Evolutionary conservation across 2,797 vertebrate genomes (phyloP), one percentile per base, ranked within the genome.

Genomic region (Falco rusticolus): DNA sequence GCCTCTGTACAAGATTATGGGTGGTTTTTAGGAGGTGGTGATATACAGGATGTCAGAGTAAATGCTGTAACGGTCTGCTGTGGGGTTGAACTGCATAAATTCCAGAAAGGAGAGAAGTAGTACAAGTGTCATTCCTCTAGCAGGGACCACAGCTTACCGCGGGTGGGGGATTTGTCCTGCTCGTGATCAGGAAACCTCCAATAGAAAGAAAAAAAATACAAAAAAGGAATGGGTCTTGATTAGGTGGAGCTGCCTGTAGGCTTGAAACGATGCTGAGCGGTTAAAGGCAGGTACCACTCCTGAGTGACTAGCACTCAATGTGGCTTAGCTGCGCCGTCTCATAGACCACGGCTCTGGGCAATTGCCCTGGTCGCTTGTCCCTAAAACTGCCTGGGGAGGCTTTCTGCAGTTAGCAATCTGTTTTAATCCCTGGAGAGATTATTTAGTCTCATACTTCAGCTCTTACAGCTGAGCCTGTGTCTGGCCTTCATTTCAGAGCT

Each of bases 341-440:
- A 21, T 4, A 87, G 64, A 47, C 68, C 31, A 1, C 0, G 0
- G 50, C 69, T 84, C 41, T 13, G 3, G 65, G 85, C 33, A 75
- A 34, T 48, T 63, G 81, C 31, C 37, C 84, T 77, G 70, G 51
- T 65, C 7, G 17, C 71, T 87, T 91, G 87, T 87, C 72, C 91
- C 87, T 50, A 65, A 65, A 91, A 91, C 72, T 78, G 82, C 57
- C 69, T 88, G 1, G 0, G 61, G 84, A 93, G 76, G 59, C 69
- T 92, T 80, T 87, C 82, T 84, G 84, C 89, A 89, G 79, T 88
- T 93, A 92, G 61, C 87, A 93, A 90, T 85, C 96, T 94, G 92
- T 64, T 91, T 88, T 89, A 87, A 89, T 92, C 94, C 84, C 71
- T 45, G 16, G 61, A 68, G 89, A 88, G 71, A 84, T 94, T 85